Conservation (phyloP, 2,888 invertebrate genomes). For the Diarsia dahlii region DNA sequence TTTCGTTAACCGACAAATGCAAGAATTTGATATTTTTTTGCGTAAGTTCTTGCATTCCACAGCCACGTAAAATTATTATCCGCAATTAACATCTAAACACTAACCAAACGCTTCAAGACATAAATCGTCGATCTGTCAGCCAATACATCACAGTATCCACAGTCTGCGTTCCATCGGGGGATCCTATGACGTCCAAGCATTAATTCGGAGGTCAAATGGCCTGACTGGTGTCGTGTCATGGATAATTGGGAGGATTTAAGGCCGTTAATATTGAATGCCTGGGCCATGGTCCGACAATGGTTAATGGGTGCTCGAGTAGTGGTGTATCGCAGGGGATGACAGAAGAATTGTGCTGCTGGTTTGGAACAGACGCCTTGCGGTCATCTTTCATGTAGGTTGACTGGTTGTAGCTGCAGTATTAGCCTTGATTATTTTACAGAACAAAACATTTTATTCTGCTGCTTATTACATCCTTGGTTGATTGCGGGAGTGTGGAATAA, state of each 20-base stretch:
- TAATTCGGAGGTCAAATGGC: conserved; percentile 57
- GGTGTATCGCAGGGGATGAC: not conserved
- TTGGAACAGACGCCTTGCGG: too few relatives aligned
- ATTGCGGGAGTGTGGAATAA: too few relatives aligned
- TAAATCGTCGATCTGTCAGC: conserved; percentile 12
- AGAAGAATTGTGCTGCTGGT: conserved; percentile 24
- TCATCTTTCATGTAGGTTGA: too few relatives aligned
- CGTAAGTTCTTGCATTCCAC: too few relatives aligned
- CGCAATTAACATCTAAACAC: not conserved
- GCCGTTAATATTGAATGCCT: conserved; percentile 64
- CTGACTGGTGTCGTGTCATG: conserved; percentile 53
- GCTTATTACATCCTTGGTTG: too few relatives aligned
- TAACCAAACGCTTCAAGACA: not conserved
- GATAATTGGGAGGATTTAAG: conserved; percentile 64
- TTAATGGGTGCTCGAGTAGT: conserved; percentile 48
- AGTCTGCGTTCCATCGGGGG: conserved; percentile 18
- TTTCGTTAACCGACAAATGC: too few relatives aligned
- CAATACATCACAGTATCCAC: conserved; percentile 32
- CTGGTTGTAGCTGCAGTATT: too few relatives aligned
- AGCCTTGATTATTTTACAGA: too few relatives aligned
- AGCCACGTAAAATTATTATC: too few relatives aligned
- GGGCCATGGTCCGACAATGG: conserved; percentile 47
- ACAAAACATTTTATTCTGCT: too few relatives aligned
- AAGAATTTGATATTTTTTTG: too few relatives aligned
- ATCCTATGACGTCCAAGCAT: conserved; percentile 47